phyloP scores from a whole-genome alignment of 2,797 vertebrate species.

The Enteromius trimaculatus region DNA sequence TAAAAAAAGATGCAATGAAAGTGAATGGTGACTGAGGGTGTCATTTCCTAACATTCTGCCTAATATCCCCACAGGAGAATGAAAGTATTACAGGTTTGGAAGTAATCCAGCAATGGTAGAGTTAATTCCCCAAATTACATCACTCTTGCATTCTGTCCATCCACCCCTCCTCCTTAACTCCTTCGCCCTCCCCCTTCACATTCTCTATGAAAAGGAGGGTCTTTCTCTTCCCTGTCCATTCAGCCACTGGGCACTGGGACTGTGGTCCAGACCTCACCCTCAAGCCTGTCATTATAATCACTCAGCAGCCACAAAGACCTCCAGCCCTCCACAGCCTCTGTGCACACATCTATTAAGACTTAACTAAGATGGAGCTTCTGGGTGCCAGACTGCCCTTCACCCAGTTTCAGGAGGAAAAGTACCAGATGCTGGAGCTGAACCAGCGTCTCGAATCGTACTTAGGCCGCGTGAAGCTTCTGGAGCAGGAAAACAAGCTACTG shows the following conservation, averaged over 20 bases:
- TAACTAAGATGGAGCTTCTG: constrained; percentile 71
- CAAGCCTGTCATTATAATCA: constrained; percentile 53
- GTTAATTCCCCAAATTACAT: constrained; percentile 74
- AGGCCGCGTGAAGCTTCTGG: constrained; percentile 86
- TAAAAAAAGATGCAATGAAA: background rate
- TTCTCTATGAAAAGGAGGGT: constrained; percentile 72
- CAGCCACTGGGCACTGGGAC: constrained; percentile 57
- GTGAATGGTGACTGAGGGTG: background rate
- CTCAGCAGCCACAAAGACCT: constrained; percentile 43
- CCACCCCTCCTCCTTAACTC: constrained; percentile 55
- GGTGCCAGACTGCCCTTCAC: constrained; percentile 43
- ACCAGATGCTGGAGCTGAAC: constrained; percentile 93
- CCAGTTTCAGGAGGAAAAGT: constrained; percentile 80
- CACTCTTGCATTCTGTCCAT: constrained; percentile 55
- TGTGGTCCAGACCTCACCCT: constrained; percentile 56
- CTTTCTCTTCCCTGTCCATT: constrained; percentile 65
- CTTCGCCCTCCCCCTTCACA: constrained; percentile 70
- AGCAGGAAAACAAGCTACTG: constrained; percentile 87
- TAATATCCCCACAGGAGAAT: background rate
- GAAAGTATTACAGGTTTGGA: background rate
- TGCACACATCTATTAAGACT: constrained; percentile 39
- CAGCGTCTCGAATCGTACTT: constrained; percentile 88
- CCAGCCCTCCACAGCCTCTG: constrained; percentile 35
- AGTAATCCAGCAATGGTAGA: constrained; percentile 63
- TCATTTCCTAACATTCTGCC: background rate